Conservation (phyloP, 1,140 invertebrate species). For the Ostrea edulis region DNA sequence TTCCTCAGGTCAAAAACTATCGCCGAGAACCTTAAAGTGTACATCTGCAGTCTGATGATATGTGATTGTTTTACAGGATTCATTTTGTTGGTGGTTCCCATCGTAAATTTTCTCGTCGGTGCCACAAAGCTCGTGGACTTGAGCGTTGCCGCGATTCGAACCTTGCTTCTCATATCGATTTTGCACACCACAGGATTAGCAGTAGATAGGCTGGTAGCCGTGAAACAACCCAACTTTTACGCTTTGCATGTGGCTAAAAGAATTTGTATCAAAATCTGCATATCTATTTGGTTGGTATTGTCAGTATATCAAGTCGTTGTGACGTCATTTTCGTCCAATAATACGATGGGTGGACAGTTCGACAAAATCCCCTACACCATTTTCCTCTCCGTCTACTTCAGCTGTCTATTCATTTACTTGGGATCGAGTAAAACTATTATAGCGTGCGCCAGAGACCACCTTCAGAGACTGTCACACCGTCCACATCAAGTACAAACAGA, state of each 20-base stretch:
- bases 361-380: not conserved
- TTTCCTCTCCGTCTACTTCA: not conserved
- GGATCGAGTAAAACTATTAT: constrained; percentile 15
- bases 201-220: not conserved
- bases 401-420: not conserved
- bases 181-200: not conserved
- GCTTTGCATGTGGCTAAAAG: not conserved
- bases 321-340: not conserved
- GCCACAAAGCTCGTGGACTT: not conserved
- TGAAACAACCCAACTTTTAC: not conserved
- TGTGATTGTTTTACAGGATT: constrained; percentile 2
- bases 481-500: not conserved
- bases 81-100: not conserved
- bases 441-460: not conserved
- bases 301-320: not conserved
- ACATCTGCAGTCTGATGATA: constrained; percentile 3
- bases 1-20: not conserved
- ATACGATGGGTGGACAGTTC: constrained; percentile 9
- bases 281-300: not conserved
- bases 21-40: not conserved
- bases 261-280: not conserved
- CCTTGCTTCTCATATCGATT: constrained; percentile 13
- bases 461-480: not conserved
- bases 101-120: not conserved
- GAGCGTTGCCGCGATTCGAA: not conserved